phyloP scores from a whole-genome alignment of 2,113 vertebrate genomes.

The Clarias macrocephalus region DNA sequence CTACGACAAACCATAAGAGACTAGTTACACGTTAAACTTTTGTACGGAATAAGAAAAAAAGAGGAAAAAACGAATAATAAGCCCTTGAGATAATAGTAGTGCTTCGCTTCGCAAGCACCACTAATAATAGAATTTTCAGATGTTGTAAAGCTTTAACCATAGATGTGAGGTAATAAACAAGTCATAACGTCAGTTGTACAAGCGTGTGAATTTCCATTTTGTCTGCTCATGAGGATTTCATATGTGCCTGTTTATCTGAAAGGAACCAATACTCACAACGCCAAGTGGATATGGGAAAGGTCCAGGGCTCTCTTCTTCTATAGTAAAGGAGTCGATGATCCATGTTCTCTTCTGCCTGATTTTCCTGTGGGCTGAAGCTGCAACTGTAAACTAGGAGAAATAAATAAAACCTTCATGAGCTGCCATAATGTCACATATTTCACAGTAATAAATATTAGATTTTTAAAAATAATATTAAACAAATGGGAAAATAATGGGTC shows the following conservation, averaged over 20 bases:
- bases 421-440: background rate
- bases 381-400: background rate
- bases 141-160: no score
- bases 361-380: constrained; percentile 5
- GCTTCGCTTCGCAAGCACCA: no score
- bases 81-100: no score
- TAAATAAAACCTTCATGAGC: background rate
- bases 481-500: no score
- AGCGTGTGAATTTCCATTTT: background rate
- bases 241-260: background rate
- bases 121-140: no score
- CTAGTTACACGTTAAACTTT: no score
- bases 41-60: no score
- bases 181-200: background rate
- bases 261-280: constrained; percentile 52
- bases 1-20: no score
- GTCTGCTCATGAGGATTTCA: background rate
- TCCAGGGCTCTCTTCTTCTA: constrained; percentile 63
- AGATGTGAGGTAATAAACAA: background rate
- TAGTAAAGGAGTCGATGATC: constrained; percentile 69
- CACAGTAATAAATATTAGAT: no score
- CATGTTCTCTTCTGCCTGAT: constrained; percentile 65
- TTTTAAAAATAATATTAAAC: no score
- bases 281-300: constrained; percentile 55
- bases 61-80: no score